Percentiles rank a stretch among this genome's conserved stretches.
Conservation (phyloP, 2,888 invertebrate genomes). For the Zaprionus bogoriensis region DNA sequence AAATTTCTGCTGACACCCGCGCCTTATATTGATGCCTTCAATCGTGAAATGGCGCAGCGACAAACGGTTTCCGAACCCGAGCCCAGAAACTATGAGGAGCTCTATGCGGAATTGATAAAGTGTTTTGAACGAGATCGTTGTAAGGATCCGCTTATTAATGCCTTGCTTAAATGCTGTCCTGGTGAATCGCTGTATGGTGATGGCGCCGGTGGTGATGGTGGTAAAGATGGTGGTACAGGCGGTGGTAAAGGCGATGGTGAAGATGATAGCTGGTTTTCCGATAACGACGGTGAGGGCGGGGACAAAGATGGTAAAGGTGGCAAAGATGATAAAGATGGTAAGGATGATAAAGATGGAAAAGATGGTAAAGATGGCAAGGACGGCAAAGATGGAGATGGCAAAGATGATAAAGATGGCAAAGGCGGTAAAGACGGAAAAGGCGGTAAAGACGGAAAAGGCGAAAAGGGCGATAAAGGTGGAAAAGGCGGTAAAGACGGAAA, state of each 20-base stretch:
- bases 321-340: neutral
- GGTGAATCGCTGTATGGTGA: neutral
- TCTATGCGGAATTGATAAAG: constrained; percentile 25
- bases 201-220: neutral
- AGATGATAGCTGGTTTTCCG: neutral
- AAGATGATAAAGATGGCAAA: neutral
- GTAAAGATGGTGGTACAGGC: neutral
- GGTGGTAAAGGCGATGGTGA: neutral
- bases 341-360: no score
- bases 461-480: neutral
- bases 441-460: neutral
- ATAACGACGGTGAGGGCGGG: no score
- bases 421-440: neutral
- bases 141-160: neutral
- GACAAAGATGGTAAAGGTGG: neutral
- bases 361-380: neutral
- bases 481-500: neutral
- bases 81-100: constrained; percentile 47
- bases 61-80: neutral
- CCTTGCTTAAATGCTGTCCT: constrained; percentile 34
- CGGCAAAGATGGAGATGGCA: neutral
- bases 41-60: neutral
- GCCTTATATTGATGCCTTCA: constrained; percentile 1
- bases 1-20: constrained; percentile 12
- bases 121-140: constrained; percentile 26